Base-by-base conservation (phyloP, 2,113 vertebrate species). In the Aegithalos caudatus region DNA sequence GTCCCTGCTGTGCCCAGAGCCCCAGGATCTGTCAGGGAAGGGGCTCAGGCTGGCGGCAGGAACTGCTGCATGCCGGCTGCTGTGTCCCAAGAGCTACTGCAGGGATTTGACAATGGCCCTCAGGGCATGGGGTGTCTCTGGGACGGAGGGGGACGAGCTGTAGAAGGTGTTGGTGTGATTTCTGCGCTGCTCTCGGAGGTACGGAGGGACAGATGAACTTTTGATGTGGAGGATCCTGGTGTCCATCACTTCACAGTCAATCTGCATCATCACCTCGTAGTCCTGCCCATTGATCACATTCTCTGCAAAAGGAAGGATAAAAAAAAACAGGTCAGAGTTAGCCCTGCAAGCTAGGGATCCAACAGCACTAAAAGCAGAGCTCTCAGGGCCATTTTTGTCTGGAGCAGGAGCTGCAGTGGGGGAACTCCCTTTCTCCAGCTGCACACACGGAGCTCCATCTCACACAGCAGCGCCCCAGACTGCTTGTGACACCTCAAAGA, bases 201-300 rank as follows among this genome's bases (percentile, higher is more conserved):
- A 95, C 0, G 98, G 98, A 13, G 99, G 99, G 64, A 99, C 98
- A 12, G 98, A 98, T 1, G 99, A 98, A 28, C 99, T 99, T 94
- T 99, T 99, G 97, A 99, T 99, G 96, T 99, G 99, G 48, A 99
- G 98, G 86, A 99, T 99, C 95, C 98, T 98, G 90, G 99, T 99
- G 98, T 99, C 98, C 88, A 99, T 99, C 83, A 99, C 99, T 86
- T 99, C 99, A 13, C 99, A 99, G 97, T 99, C 99, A 3, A 99
- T 99, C 97, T 99, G 99, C 99, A 99, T 99, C 99, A 99, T 99
- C 93, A 99, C 99, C 95, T 99, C 98, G 0, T 98, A 98, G 72
- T 99, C 98, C 90, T 99, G 98, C 91, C 99, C 98, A 2, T 98
- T 98, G 91, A 99, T 99, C 53, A 99, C 97, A 20, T 99, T 99